Evolutionary conservation across 2,888 invertebrate species (phyloP).

Genomic region (Ditylenchus weischeri): DNA sequence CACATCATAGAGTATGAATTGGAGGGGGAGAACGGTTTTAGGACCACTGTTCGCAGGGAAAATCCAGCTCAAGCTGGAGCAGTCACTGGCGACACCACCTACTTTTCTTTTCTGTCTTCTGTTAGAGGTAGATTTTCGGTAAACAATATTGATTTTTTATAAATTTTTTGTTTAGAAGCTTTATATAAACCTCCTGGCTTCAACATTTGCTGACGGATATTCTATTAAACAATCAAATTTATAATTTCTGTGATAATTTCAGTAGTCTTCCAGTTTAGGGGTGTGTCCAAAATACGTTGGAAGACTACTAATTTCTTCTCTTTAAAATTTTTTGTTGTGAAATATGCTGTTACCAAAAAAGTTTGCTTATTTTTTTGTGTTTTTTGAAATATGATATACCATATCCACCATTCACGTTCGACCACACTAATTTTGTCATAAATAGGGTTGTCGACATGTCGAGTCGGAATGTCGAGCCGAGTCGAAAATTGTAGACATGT

Average conservation of each 20-base stretch:
- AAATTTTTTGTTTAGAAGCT: constrained; percentile 27
- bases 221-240: not conserved
- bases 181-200: constrained; percentile 50
- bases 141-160: not conserved
- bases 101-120: constrained; percentile 63
- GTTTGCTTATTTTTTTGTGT: no score
- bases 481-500: no score
- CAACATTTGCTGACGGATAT: constrained; percentile 42
- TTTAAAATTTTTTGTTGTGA: no score
- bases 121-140: constrained; percentile 44
- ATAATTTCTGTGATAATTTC: not conserved
- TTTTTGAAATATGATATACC: no score
- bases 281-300: no score
- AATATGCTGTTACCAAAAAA: no score
- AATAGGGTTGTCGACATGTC: no score
- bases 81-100: constrained; percentile 59
- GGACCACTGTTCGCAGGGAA: constrained; percentile 51
- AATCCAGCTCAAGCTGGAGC: constrained; percentile 64
- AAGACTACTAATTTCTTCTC: no score
- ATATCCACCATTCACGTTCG: no score
- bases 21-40: constrained; percentile 58
- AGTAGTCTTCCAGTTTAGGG: no score
- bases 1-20: constrained; percentile 65
- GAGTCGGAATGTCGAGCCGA: no score
- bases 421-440: constrained; percentile 4